Percentiles rank a stretch among this genome's conserved stretches.
Evolutionary conservation across 1,140 invertebrate species (phyloP).

Genomic region (Brachionus plicatilis): DNA sequence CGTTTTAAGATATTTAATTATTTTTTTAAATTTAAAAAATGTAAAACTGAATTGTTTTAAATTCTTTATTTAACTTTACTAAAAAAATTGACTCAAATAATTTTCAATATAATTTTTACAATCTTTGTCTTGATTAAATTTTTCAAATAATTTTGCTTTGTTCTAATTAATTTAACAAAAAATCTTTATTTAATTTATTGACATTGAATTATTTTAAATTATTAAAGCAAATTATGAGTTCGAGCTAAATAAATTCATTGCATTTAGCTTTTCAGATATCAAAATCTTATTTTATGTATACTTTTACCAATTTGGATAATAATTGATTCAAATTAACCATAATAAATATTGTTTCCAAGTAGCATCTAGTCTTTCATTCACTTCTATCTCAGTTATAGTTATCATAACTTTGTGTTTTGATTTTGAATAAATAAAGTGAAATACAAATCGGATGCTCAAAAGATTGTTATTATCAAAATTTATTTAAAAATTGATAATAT

Average conservation of each 20-base stretch:
- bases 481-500: neutral
- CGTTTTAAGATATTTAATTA: too few relatives aligned
- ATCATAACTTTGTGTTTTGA: neutral
- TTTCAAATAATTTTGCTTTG: too few relatives aligned
- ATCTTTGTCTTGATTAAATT: too few relatives aligned
- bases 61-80: too few relatives aligned
- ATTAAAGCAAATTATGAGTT: neutral
- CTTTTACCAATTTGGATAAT: neutral
- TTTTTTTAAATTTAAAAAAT: too few relatives aligned
- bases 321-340: neutral
- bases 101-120: too few relatives aligned
- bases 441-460: neutral
- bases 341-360: neutral
- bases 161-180: too few relatives aligned
- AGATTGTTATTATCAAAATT: neutral
- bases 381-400: neutral
- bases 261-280: neutral
- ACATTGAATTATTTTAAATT: neutral
- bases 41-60: too few relatives aligned
- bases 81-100: too few relatives aligned
- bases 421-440: neutral
- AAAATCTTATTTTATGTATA: constrained; percentile 3
- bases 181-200: too few relatives aligned
- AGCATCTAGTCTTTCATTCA: neutral
- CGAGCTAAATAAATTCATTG: neutral